Base-by-base conservation (phyloP, 2,113 vertebrate species). In the zebrafish (Danio rerio) region DNA sequence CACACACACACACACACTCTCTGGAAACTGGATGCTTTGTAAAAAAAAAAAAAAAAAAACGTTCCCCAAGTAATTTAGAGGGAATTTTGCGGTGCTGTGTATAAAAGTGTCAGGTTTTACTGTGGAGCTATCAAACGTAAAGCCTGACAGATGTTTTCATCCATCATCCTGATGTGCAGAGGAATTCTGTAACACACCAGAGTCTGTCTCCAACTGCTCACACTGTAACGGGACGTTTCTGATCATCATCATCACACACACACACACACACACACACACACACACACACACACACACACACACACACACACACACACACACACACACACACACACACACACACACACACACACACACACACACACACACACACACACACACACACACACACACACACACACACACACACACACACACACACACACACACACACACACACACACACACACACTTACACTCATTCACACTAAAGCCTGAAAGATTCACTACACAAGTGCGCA, bases 1-100 rank as follows among this genome's bases (percentile, higher is more conserved):
- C n/a, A n/a, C n/a, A n/a, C 31, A 31, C 31, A 31, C 31, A 31
- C 31, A 31, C 21, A 15, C 12, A 31, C 69, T 5, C 47, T 8
- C 5, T 13, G 70, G 70, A 73, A 73, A 53, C 55, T 73, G 21
- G 70, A 73, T 73, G 21, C 50, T 55, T 73, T 73, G 49, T 31
- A 31, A 31, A 3, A 31, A n/a, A n/a, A n/a, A n/a, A n/a, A n/a
- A n/a, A n/a, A n/a, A n/a, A n/a, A 73, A 42, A 16, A 6, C 70
- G 11, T n/a, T 53, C 21, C 15, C 8, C 50, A 73, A 53, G 50
- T 53, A 42, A 72, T 55, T n/a, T 9, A 40, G 21, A 8, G 21
- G 31, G 50, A 53, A 55, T 72, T 72, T 40, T 72, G 21, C 5
- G 70, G 20, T 16, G 13, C 3, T 11, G 21, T 13, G 62, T 58